Evolutionary conservation across 2,888 invertebrate genomes (phyloP), one percentile per base, ranked within the genome.

Genomic region (Gymnoscelis rufifasciata): DNA sequence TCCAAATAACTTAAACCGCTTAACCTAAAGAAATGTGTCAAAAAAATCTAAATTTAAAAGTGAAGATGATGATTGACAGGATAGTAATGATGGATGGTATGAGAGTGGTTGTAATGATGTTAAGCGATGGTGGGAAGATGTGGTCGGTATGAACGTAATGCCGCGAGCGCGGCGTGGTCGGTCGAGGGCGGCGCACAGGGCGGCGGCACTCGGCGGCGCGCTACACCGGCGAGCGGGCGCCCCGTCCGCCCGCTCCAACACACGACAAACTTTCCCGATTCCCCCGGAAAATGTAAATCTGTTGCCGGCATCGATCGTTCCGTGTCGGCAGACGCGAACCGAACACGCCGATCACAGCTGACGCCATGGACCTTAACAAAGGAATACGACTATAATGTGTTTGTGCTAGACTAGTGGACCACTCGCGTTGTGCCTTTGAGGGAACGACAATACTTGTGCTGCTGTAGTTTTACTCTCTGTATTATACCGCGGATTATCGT

Each of bases 211-310:
- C 83, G 80, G 77, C 81, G 83, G 76, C 81, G 81, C 83, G 86
- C 86, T 72, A 71, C 82, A 72, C 72, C 75, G 77, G 82, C 81
- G 87, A 80, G 86, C 87, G 87, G 88, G 82, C 86, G 88, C 86
- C 82, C 81, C 75, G 78, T 76, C 78, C 76, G 78, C 78, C 78
- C 77, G 80, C 72, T 66, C 67, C 59, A 63, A 68, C 82, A 81
- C 81, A 80, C 80, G 78, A 78, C 81, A 87, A 88, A 88, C 87
- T 88, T 88, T 87, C 73, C 75, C 86, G 87, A 87, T 86, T 79
- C 83, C 76, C 84, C 72, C 78, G 82, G 80, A 83, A 86, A 86
- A 88, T 87, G 86, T 87, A 83, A 88, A 87, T 87, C 84, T 76
- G 81, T 77, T 75, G 78, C 77, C 76, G 79, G 78, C 83, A 88